Evolutionary conservation across 2,888 invertebrate genomes (phyloP), one percentile per base, ranked within the genome.

Genomic region (Hirtodrosophila cameraria): DNA sequence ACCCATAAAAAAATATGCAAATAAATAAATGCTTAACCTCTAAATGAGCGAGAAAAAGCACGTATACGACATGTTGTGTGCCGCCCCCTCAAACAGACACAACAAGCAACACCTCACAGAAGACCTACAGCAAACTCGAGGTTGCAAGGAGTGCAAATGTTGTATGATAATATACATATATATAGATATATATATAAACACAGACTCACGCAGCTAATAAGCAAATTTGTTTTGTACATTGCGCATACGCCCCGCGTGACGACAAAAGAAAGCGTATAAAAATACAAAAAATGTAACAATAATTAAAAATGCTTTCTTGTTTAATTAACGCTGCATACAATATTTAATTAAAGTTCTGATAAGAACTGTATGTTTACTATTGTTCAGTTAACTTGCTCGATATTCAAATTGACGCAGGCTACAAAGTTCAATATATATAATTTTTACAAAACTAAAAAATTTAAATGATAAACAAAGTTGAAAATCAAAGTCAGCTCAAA

Each of bases 1-100:
- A 80, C 86, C 80, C 80, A 80, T 84, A 70, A 80, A 80, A 76
- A 13, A n/a, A 38, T 23, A 54, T 30, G 35, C 39, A 58, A 54
- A 76, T 75, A 81, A 81, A 86, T 81, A 86, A 61, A 66, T 58
- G 61, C 62, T 78, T 84, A 81, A 81, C 81, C 81, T 86, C 57
- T 59, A 84, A 80, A 76, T 43, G 49, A 60, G 42, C 31, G 39
- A 70, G 39, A 58, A 41, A 46, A 45, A n/a, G 20, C 28, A 57
- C 38, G 55, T 41, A 71, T 75, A 64, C 64, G 71, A 64, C 54
- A 33, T 75, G 70, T 62, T 48, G 43, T 35, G 39, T 20, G 49
- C 25, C 45, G 27, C 61, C 16, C 7, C 15, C 27, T 31, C 16
- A 27, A 23, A 13, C 49, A 46, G 38, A 48, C 46, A 62, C 41